A percentile compares a stretch with the other conserved stretches of the same genome.
Evolutionary conservation across 2,113 vertebrate species (phyloP).

Genomic region (Sylvia atricapilla): DNA sequence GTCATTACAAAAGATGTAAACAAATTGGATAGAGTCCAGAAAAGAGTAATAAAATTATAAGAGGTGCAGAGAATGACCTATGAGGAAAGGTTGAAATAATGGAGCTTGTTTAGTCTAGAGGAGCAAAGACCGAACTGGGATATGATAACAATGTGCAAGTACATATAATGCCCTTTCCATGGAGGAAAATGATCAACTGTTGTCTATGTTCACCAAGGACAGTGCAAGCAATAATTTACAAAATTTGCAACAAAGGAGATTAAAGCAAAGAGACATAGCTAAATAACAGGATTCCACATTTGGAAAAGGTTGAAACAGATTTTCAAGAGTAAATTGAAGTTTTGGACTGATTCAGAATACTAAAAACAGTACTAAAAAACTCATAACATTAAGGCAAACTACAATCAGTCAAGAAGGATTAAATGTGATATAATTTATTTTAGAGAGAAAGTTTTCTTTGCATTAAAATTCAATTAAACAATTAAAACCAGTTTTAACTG

Average conservation of each 20-base stretch:
- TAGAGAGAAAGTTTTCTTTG: not conserved
- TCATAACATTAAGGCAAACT: not conserved
- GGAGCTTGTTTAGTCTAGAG: slow-evolving; percentile 45
- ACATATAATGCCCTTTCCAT: not conserved
- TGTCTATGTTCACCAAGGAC: not conserved
- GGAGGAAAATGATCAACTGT: not conserved
- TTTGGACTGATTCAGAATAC: not conserved
- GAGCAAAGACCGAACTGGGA: not conserved
- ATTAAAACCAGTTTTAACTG: not conserved
- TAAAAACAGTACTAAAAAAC: not conserved
- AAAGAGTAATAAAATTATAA: slow-evolving; percentile 24
- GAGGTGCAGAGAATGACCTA: not conserved
- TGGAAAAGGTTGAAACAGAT: not conserved
- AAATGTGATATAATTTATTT: not conserved
- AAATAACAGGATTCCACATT: not conserved
- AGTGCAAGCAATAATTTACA: not conserved
- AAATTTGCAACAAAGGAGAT: not conserved
- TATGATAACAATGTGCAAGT: not conserved
- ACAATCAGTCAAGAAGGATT: not conserved
- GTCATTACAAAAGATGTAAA: slow-evolving; percentile 2
- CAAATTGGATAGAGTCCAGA: slow-evolving; percentile 12
- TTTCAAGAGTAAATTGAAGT: not conserved
- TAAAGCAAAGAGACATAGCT: not conserved
- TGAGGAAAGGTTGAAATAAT: slow-evolving; percentile 24
- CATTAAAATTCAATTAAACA: not conserved